Evolutionary conservation across 2,113 vertebrate genomes (phyloP), one percentile per base, ranked within the genome.

Genomic region (Aramus guarauna): DNA sequence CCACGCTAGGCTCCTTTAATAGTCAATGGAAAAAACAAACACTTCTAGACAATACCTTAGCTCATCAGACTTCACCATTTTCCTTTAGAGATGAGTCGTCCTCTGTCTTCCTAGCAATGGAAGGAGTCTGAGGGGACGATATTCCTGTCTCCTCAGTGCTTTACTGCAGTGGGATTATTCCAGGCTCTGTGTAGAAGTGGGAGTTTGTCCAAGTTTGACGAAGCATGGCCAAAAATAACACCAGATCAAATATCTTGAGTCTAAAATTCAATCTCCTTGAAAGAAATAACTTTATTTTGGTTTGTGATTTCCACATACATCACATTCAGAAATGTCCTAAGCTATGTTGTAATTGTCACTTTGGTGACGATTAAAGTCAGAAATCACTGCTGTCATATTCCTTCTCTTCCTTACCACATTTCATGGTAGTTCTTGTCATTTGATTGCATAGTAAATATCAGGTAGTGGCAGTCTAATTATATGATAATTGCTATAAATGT

Each of bases 371-470:
- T 80, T 78, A 55, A 76, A 78, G 37, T 64, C 85, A 47, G 37
- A 82, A 82, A 74, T 79, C 37, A 15, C 21, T n/a, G 45, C n/a
- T 92, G 30, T 23, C 11, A 7, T 64, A 77, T 84, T 84, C 69
- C 50, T 94, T 68, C 53, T 83, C 18, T 45, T 93, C 50, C 72
- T 73, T 55, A 67, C 7, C 27, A 50, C 36, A 32, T 77, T 85
- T 68, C 69, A 64, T 32, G 59, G 58, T 36, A 80, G 23, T 7
- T 68, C 75, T 91, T 93, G 55, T 68, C 52, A 72, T 92, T 94
- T 88, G 55, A 87, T 85, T 88, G 62, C 50, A 77, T 19, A 79
- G 58, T 77, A 93, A 96, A 90, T 94, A 94, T 48, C 59, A 8
- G 5, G 55, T 82, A 94, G 45, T 62, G 23, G 36, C 66, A 90